Base-by-base conservation (phyloP, 2,888 invertebrate genomes). In the Neelides folsomi region DNA sequence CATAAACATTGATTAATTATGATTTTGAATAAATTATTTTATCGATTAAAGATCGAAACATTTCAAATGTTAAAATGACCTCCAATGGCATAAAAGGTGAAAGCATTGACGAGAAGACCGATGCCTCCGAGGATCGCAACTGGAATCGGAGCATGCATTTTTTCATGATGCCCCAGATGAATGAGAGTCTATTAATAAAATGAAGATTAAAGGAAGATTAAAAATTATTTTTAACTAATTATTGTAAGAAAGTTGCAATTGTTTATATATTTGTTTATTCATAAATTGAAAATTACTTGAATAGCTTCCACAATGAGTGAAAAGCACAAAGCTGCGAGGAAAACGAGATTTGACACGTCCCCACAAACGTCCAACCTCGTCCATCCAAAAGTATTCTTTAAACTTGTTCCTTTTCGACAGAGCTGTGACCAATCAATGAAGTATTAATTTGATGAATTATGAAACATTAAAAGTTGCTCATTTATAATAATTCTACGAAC, bases 371-470 rank as follows among this genome's bases (percentile, higher is more conserved):
- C 88, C 48, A 89, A 83, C 58, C 90, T 78, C 2, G 88, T 85
- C 90, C 90, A 90, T 8, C 90, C 90, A 66, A 92, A 92, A 0
- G 90, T 92, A 69, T 89, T 90, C 56, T 82, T 81, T 53, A 89
- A 74, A 58, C 76, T 75, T 37, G 73, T 72, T 62, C 83, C 84
- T 4, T 70, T 78, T 63, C 68, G 76, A 66, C 73, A 71, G 67
- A 74, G 70, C 75, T 75, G 67, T 47, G 63, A n/a, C n/a, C n/a
- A n/a, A n/a, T n/a, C n/a, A 63, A 34, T 13, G 15, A 40, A 44
- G n/a, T n/a, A n/a, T n/a, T n/a, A n/a, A n/a, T n/a, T n/a, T n/a
- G n/a, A n/a, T n/a, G n/a, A n/a, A n/a, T n/a, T n/a, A n/a, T n/a
- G n/a, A n/a, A n/a, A n/a, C n/a, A n/a, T n/a, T n/a, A n/a, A n/a